Percentiles rank a stretch among this genome's conserved stretches.
Conservation (phyloP, 2,113 vertebrate genomes). For the Notechis scutatus region DNA sequence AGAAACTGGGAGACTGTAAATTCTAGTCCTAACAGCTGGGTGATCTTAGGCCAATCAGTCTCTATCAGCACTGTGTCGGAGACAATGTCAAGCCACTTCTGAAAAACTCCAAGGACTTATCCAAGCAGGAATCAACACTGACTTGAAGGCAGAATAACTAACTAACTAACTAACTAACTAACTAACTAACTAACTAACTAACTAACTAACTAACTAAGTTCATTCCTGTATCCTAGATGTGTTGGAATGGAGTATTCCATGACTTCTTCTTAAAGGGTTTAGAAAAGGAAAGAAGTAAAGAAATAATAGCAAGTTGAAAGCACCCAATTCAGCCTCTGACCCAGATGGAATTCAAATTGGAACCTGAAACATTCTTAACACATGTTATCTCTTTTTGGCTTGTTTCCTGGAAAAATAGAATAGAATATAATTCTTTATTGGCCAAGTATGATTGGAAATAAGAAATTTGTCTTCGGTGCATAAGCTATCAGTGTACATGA, state of each 20-base stretch:
- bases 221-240: not conserved
- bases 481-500: no score
- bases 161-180: no score
- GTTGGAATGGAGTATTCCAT: not conserved
- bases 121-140: not conserved
- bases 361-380: not conserved
- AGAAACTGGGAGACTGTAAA: not conserved
- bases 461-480: no score
- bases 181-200: no score
- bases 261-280: not conserved
- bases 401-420: not conserved
- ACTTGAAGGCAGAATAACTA: not conserved
- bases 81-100: not conserved
- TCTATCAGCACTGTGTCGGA: not conserved
- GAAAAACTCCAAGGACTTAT: not conserved
- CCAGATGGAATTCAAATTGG: not conserved
- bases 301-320: not conserved
- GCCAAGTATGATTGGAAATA: no score
- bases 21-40: not conserved
- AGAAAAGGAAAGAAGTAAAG: not conserved
- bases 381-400: not conserved
- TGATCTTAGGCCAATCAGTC: not conserved
- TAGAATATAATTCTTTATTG: no score
- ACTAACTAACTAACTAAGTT: not conserved
- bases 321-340: not conserved